Evolutionary conservation across 2,888 invertebrate species (phyloP).

Genomic region (Poecilus cupreus): DNA sequence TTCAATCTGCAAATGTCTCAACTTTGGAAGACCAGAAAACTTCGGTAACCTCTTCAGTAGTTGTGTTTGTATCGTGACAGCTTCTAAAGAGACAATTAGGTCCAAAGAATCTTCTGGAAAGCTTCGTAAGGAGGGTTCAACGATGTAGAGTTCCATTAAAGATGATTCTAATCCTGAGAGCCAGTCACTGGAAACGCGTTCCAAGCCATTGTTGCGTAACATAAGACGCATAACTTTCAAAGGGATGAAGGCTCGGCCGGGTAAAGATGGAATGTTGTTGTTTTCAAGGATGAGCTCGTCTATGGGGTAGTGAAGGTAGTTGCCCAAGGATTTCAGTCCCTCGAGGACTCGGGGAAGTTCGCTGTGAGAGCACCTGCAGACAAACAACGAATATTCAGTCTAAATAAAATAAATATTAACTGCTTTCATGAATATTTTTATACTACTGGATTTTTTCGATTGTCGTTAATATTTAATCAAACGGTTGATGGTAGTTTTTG

Average conservation of each 20-base stretch:
- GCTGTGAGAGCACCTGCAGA: conserved; percentile 91
- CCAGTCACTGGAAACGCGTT: conserved; percentile 88
- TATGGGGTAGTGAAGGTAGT: conserved; percentile 81
- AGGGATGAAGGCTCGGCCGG: conserved; percentile 86
- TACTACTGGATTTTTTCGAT: too few species aligned
- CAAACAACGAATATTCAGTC: not conserved
- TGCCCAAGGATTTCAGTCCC: conserved; percentile 82
- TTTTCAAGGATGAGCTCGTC: conserved; percentile 92
- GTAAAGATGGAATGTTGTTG: conserved; percentile 89
- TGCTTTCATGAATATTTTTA: too few species aligned
- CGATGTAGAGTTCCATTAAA: conserved; percentile 88
- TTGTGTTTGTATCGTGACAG: conserved; percentile 87
- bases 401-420: too few species aligned
- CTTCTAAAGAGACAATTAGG: conserved; percentile 85
- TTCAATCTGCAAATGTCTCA: conserved; percentile 85
- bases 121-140: conserved; percentile 87
- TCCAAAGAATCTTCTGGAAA: conserved; percentile 86
- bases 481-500: too few species aligned
- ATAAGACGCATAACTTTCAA: conserved; percentile 86
- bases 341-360: conserved; percentile 85
- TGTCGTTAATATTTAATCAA: too few species aligned
- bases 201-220: conserved; percentile 88
- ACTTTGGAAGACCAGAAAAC: conserved; percentile 81
- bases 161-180: conserved; percentile 85
- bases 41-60: conserved; percentile 84